phyloP scores from a whole-genome alignment of 2,888 invertebrate genomes.

The Meta bourneti region DNA sequence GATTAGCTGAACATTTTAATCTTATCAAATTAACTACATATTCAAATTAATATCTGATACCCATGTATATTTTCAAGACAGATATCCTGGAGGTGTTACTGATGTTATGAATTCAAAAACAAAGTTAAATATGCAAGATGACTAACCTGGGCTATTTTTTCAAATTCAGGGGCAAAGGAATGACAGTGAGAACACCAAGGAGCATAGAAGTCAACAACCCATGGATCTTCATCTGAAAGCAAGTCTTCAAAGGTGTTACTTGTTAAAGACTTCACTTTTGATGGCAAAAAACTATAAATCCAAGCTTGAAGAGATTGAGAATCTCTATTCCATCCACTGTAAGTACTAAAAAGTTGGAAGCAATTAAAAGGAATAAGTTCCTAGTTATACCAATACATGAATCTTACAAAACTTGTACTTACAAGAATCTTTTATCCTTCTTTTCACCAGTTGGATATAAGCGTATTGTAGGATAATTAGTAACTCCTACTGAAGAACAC shows the following conservation, averaged over 20 bases:
- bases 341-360: slow-evolving; percentile 81
- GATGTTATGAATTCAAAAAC: no score
- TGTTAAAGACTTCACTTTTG: slow-evolving; percentile 82
- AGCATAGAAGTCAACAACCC: slow-evolving; percentile 82
- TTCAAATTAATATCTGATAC: no score
- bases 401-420: slow-evolving; percentile 76
- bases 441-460: slow-evolving; percentile 84
- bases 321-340: slow-evolving; percentile 85
- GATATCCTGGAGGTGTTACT: no score
- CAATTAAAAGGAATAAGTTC: neutral
- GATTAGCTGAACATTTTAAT: no score
- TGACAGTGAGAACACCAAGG: slow-evolving; percentile 84
- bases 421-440: slow-evolving; percentile 78
- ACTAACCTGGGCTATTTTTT: slow-evolving; percentile 85
- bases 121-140: no score
- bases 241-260: slow-evolving; percentile 82
- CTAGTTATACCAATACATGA: neutral
- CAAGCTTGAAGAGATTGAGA: slow-evolving; percentile 85
- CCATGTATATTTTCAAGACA: no score
- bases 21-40: no score
- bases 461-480: slow-evolving; percentile 86
- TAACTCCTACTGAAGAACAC: slow-evolving; percentile 84
- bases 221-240: slow-evolving; percentile 82
- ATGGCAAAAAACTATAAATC: slow-evolving; percentile 85
- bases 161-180: slow-evolving; percentile 86